These are phyloP conservation scores for Hemibagrus wyckioides DNA, from an alignment of 2,113 vertebrate species.

Conservation along the genomic window DNA sequence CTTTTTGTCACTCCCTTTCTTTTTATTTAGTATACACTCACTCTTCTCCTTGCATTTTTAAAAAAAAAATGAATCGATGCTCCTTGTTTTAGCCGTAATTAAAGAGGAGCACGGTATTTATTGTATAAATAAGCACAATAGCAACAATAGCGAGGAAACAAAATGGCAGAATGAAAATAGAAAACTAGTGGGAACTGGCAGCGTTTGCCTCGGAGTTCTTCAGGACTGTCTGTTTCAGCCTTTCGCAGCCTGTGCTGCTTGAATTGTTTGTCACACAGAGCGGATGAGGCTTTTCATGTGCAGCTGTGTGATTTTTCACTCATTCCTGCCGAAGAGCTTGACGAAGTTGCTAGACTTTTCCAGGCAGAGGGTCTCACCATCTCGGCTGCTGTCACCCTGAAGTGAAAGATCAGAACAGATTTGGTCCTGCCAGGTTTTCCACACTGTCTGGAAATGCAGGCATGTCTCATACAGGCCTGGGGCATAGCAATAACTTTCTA, in stretches of 20 bases:
- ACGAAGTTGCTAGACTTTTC: neutral
- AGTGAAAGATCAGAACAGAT: neutral
- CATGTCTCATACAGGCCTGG: neutral
- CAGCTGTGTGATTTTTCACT: neutral
- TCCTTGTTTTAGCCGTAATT: neutral
- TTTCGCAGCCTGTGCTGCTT: neutral
- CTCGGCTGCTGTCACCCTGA: neutral
- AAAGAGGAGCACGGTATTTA: neutral
- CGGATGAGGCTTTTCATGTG: neutral
- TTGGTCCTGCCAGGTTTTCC: neutral
- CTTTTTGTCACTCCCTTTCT: conserved; percentile 22
- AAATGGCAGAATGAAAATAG: neutral
- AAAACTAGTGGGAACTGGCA: neutral
- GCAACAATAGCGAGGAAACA: neutral
- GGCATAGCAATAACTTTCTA: neutral
- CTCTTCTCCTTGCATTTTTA: neutral
- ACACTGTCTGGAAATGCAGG: neutral
- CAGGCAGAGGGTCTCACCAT: neutral
- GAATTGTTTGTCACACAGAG: neutral
- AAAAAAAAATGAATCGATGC: neutral
- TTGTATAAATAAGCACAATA: neutral
- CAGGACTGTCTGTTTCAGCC: neutral
- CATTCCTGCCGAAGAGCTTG: neutral
- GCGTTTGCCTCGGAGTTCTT: neutral
- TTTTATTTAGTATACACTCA: neutral